Conservation (phyloP, 2,113 vertebrate species). For the Ictalurus punctatus region DNA sequence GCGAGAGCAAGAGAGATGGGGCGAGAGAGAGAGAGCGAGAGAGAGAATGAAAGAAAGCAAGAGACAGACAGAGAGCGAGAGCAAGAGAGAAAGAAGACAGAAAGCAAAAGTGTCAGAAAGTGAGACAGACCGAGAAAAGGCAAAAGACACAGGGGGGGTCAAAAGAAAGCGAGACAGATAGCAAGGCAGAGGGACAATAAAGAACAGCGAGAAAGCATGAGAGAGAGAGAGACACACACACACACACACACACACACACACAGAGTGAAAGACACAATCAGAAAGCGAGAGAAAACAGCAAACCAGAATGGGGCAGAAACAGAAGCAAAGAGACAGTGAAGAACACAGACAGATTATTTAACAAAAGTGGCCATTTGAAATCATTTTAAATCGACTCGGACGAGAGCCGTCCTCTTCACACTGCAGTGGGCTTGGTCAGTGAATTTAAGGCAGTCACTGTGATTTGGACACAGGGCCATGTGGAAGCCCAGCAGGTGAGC, state of each 20-base stretch:
- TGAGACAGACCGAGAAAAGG: not conserved
- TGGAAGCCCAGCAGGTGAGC: conserved; percentile 62
- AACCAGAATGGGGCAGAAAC: not conserved
- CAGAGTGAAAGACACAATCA: not conserved
- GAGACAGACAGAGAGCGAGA: not conserved
- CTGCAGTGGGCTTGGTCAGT: conserved; percentile 2
- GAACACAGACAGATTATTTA: not conserved
- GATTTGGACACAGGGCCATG: conserved; percentile 63
- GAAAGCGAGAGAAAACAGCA: not conserved
- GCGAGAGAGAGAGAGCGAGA: not conserved
- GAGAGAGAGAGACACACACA: not conserved
- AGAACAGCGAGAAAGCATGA: not conserved
- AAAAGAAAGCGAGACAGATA: not conserved
- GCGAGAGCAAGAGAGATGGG: no score
- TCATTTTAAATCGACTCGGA: not conserved
- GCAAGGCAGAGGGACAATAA: not conserved
- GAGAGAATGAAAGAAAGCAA: not conserved
- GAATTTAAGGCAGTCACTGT: conserved; percentile 34
- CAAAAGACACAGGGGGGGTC: not conserved
- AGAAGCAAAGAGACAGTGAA: not conserved
- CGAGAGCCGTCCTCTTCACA: not conserved
- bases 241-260: not conserved
- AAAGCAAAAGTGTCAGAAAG: not conserved
- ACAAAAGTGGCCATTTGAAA: conserved; percentile 26
- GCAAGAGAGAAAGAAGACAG: not conserved